These are phyloP conservation scores for Willowsia nigromaculata DNA, from an alignment of 2,888 invertebrate genomes.

Conservation along the genomic window DNA sequence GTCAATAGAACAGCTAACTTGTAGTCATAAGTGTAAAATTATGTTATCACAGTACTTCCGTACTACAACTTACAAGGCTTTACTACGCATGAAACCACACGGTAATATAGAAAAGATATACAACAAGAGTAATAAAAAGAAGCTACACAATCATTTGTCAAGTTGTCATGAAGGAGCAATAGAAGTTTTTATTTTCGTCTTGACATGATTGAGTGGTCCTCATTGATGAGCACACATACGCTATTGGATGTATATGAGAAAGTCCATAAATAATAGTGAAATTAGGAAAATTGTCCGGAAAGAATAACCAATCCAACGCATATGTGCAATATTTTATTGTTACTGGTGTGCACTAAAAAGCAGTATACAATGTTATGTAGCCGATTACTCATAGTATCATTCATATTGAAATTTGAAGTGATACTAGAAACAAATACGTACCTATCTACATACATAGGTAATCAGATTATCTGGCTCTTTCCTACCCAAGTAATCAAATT, in stretches of 20 bases:
- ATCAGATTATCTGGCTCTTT: not conserved
- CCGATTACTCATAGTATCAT: too few relatives aligned
- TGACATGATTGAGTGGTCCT: conserved; percentile 39
- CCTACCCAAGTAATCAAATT: not conserved
- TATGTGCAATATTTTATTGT: too few relatives aligned
- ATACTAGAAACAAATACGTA: too few relatives aligned
- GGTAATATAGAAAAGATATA: not conserved
- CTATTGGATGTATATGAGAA: not conserved
- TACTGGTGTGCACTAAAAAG: too few relatives aligned
- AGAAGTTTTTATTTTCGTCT: conserved; percentile 49
- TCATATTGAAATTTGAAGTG: too few relatives aligned
- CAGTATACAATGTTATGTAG: too few relatives aligned
- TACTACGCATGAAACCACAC: not conserved
- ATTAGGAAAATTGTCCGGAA: not conserved
- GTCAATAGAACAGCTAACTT: too few relatives aligned
- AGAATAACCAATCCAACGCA: too few relatives aligned
- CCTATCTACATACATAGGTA: not conserved
- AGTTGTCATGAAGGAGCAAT: conserved; percentile 59
- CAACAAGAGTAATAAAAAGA: not conserved
- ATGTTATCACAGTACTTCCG: too few relatives aligned
- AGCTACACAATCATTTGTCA: conserved; percentile 54
- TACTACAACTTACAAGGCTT: too few relatives aligned
- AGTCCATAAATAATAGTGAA: not conserved
- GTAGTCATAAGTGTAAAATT: too few relatives aligned
- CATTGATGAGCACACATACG: not conserved